phyloP scores from a whole-genome alignment of 2,113 vertebrate species.

The Psettodes erumei region DNA sequence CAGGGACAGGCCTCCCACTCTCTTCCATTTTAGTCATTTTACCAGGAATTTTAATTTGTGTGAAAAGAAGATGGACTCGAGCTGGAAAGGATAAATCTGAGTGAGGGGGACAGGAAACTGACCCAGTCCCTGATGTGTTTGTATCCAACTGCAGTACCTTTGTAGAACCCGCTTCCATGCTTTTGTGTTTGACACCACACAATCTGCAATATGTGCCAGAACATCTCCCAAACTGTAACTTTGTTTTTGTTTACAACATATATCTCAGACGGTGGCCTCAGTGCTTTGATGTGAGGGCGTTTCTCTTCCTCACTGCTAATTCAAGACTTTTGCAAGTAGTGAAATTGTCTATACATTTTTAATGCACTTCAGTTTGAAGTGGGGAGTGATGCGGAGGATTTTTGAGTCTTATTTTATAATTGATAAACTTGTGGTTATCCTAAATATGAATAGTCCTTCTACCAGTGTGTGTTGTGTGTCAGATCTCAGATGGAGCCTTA shows the following conservation, averaged over 20 bases:
- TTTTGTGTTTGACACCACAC: constrained; percentile 81
- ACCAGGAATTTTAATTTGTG: constrained; percentile 22
- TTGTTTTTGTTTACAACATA: constrained; percentile 86
- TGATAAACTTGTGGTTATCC: constrained; percentile 25
- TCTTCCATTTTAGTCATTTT: constrained; percentile 43
- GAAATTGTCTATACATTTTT: constrained; percentile 11
- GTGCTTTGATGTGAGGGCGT: constrained; percentile 74
- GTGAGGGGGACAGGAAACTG: constrained; percentile 12
- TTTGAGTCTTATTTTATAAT: constrained; percentile 63
- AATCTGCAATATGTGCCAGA: constrained; percentile 79
- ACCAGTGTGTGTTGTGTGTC: constrained; percentile 20
- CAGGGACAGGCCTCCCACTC: constrained; percentile 40
- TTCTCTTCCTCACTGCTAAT: constrained; percentile 61
- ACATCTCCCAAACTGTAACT: constrained; percentile 56
- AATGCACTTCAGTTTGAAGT: constrained; percentile 59
- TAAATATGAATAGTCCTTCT: not conserved
- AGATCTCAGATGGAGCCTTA: constrained; percentile 17
- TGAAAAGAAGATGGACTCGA: constrained; percentile 19
- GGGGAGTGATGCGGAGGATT: constrained; percentile 32
- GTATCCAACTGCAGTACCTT: constrained; percentile 79
- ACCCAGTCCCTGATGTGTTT: constrained; percentile 32
- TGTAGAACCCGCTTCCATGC: constrained; percentile 84
- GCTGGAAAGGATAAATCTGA: constrained; percentile 31
- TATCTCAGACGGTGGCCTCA: constrained; percentile 84
- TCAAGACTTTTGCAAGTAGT: constrained; percentile 15